phyloP scores from a whole-genome alignment of 2,113 vertebrate genomes.

The Ginglymostoma cirratum region DNA sequence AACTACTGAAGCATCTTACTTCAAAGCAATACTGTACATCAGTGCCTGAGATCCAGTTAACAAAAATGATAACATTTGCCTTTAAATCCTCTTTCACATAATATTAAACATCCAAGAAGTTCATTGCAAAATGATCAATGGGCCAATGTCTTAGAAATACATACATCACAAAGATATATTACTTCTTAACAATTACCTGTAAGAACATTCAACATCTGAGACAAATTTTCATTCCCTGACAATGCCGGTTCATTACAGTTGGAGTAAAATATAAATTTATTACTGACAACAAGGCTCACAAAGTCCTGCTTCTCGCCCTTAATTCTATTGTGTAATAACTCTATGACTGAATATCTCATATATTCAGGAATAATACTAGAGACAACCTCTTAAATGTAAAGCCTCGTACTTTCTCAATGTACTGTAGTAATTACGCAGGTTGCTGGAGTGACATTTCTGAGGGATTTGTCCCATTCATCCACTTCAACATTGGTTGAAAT shows the following conservation, averaged over 20 bases:
- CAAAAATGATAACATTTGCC: background rate
- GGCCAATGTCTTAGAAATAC: background rate
- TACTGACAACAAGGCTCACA: background rate
- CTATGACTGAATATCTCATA: conserved; percentile 64
- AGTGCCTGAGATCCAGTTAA: background rate
- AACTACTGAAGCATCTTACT: background rate
- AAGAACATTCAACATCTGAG: background rate
- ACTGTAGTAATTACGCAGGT: conserved; percentile 52
- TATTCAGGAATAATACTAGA: conserved; percentile 72
- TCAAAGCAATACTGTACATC: background rate
- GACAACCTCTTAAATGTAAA: conserved; percentile 84
- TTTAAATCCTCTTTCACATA: background rate
- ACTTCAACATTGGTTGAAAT: background rate
- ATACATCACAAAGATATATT: background rate
- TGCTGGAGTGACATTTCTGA: background rate
- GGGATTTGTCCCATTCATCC: background rate
- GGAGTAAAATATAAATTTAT: background rate
- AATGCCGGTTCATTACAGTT: background rate
- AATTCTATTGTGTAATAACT: conserved; percentile 82
- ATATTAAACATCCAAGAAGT: conserved; percentile 7
- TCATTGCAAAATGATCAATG: background rate
- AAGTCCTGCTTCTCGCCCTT: background rate
- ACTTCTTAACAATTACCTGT: background rate
- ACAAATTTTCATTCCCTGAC: background rate
- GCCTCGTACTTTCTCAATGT: conserved; percentile 83